phyloP scores from a whole-genome alignment of 2,113 vertebrate species.

The Microcebus griseorufus region DNA sequence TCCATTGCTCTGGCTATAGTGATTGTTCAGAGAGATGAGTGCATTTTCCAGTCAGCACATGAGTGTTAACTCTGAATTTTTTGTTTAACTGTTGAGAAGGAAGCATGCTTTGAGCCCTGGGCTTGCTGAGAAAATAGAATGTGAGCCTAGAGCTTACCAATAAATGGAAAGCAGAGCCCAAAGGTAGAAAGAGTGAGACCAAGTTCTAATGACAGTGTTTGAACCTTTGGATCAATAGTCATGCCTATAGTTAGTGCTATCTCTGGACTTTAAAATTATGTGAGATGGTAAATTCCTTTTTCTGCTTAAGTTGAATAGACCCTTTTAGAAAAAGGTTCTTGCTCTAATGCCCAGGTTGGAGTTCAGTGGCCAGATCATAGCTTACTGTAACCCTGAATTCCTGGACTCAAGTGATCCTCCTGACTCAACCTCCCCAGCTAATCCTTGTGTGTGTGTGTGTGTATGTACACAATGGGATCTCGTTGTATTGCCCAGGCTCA shows the following conservation, averaged over 20 bases:
- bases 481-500: not conserved
- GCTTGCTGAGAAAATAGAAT: constrained; percentile 17
- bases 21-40: not conserved
- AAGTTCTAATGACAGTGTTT: constrained; percentile 11
- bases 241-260: not conserved
- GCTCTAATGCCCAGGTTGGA: too few species aligned
- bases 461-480: too few species aligned
- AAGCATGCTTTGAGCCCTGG: not conserved
- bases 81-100: constrained; percentile 10
- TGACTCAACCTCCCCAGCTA: too few species aligned
- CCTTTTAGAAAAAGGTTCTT: too few species aligned
- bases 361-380: too few species aligned
- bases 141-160: constrained; percentile 11
- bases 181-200: not conserved
- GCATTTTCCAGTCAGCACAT: not conserved
- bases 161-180: constrained; percentile 29
- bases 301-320: constrained; percentile 21
- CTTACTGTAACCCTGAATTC: too few species aligned
- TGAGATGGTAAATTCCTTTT: not conserved
- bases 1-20: not conserved
- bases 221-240: not conserved
- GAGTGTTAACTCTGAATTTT: constrained; percentile 45
- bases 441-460: too few species aligned
- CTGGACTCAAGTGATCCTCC: too few species aligned
- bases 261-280: constrained; percentile 1